A percentile compares a stretch with the other conserved stretches of the same genome.
phyloP scores from a whole-genome alignment of 2,888 invertebrate species.

The Drosophila macrospina region DNA sequence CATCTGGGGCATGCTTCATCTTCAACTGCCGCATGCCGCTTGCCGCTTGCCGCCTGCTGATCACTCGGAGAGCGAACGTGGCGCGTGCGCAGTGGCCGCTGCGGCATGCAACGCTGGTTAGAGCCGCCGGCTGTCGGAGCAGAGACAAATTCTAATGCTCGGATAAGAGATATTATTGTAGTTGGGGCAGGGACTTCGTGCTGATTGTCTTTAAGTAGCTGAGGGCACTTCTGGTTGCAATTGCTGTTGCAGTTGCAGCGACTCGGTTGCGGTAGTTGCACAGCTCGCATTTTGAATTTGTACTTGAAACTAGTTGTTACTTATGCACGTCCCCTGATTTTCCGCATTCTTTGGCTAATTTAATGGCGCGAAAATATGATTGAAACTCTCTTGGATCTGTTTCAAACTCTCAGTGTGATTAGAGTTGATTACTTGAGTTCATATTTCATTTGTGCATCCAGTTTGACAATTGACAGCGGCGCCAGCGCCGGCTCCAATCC shows the following conservation, averaged over 20 bases:
- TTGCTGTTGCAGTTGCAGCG: conserved; percentile 42
- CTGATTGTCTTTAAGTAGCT: conserved; percentile 81
- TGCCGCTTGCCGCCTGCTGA: conserved; percentile 19
- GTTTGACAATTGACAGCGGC: conserved; percentile 57
- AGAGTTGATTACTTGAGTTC: conserved; percentile 67
- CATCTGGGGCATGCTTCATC: conserved; percentile 54
- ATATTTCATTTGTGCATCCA: conserved; percentile 43
- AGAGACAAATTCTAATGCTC: conserved; percentile 77
- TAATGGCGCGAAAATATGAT: conserved; percentile 79
- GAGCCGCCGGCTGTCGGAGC: conserved; percentile 55
- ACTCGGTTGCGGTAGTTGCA: conserved; percentile 16
- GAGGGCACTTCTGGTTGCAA: conserved; percentile 64
- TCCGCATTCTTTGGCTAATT: conserved; percentile 82
- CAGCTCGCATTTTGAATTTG: conserved; percentile 20
- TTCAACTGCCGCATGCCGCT: conserved; percentile 1
- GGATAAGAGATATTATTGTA: conserved; percentile 61
- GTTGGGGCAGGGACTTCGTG: conserved; percentile 54
- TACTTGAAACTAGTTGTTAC: conserved; percentile 59
- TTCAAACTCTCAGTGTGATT: conserved; percentile 49
- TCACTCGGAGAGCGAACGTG: conserved; percentile 38
- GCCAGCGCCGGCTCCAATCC: conserved; percentile 59
- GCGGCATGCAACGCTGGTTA: conserved; percentile 31
- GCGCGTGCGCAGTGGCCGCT: conserved; percentile 70
- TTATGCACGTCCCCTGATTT: conserved; percentile 60
- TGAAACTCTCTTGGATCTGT: conserved; percentile 25